Evolutionary conservation across 2,113 vertebrate species (phyloP).

Genomic region (Micromys minutus): DNA sequence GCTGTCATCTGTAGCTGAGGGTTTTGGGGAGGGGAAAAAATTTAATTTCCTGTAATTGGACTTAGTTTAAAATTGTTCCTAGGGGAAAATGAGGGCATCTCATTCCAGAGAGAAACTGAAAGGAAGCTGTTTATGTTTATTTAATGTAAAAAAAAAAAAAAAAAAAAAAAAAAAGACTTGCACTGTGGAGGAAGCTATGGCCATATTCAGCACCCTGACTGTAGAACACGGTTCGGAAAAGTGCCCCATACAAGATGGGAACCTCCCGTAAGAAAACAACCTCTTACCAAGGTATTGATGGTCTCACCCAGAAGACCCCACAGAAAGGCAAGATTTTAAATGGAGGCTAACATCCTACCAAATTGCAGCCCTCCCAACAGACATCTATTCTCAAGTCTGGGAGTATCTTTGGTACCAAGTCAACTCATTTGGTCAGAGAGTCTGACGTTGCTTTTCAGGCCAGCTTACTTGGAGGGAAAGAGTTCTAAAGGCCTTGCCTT

Average conservation of each 20-base stretch:
- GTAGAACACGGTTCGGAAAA: neutral
- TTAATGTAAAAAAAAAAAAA: slow-evolving; percentile 34
- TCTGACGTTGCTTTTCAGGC: neutral
- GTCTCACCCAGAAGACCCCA: neutral
- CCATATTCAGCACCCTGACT: neutral
- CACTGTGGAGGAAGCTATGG: neutral
- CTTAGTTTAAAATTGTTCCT: slow-evolving; percentile 53
- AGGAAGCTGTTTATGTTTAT: slow-evolving; percentile 29
- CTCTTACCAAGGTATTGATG: neutral
- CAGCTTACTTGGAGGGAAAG: neutral
- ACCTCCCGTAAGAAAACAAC: neutral
- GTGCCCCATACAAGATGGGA: neutral
- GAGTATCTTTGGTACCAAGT: neutral
- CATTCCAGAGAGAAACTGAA: slow-evolving; percentile 4
- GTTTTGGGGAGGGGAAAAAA: slow-evolving; percentile 1
- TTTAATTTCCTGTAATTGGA: slow-evolving; percentile 58
- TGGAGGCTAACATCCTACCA: neutral
- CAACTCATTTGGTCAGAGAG: neutral
- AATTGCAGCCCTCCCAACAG: neutral
- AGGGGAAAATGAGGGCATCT: slow-evolving; percentile 33
- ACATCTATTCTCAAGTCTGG: neutral
- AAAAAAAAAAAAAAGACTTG: slow-evolving; percentile 5
- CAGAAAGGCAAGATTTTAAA: neutral
- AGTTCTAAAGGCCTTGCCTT: neutral
- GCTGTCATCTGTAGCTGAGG: slow-evolving; percentile 26